Evolutionary conservation across 2,113 vertebrate genomes (phyloP).

Genomic region (Chauna torquata): DNA sequence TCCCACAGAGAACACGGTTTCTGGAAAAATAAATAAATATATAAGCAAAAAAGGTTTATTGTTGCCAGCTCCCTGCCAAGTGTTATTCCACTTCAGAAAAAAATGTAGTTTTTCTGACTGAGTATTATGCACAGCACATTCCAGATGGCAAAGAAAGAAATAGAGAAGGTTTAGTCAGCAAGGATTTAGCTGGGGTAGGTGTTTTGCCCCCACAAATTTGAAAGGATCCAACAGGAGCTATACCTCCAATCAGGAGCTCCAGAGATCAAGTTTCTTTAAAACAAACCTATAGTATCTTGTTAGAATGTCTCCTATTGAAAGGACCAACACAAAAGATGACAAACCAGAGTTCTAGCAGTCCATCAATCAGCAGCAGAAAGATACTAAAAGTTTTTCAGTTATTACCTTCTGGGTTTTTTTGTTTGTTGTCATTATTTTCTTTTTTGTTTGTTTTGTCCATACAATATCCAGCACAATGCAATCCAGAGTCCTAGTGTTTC

Average conservation of each 20-base stretch:
- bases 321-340: neutral
- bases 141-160: slow-evolving; percentile 36
- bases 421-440: too few relatives aligned
- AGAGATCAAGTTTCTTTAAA: neutral
- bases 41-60: slow-evolving; percentile 30
- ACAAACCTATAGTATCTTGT: neutral
- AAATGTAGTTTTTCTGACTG: slow-evolving; percentile 17
- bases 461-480: neutral
- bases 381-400: neutral
- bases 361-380: neutral
- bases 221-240: slow-evolving; percentile 33
- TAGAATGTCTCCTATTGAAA: neutral
- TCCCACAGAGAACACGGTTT: slow-evolving; percentile 52
- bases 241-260: neutral
- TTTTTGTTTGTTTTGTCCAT: neutral
- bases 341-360: neutral
- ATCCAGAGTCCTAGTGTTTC: neutral
- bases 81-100: slow-evolving; percentile 37
- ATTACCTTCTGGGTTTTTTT: neutral
- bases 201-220: slow-evolving; percentile 5
- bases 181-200: slow-evolving; percentile 9
- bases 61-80: slow-evolving; percentile 66
- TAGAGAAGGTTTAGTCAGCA: slow-evolving; percentile 27
- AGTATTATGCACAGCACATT: slow-evolving; percentile 51
- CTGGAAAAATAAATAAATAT: slow-evolving; percentile 19